Base-by-base conservation (phyloP, 2,797 vertebrate species). In the Pseudomugil tenellus region DNA sequence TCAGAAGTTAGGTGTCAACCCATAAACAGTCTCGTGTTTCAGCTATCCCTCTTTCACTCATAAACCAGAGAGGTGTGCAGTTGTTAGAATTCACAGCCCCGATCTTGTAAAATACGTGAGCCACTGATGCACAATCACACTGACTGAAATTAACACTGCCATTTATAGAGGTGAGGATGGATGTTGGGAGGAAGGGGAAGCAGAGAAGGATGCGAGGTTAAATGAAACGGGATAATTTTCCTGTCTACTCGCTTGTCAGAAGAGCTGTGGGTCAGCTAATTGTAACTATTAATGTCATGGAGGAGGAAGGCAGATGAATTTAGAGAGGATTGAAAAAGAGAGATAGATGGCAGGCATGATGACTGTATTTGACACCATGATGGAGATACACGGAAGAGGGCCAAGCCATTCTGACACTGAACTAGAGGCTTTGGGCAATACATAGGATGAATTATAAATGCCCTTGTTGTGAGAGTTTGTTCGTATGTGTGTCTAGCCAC, bases 131-230 rank as follows among this genome's bases (percentile, higher is more conserved):
- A 90, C 79, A 81, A 74, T 91, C 88, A 83, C 91, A 78, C 88
- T 13, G 90, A 84, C 89, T 94, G 89, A 93, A 93, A 93, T 93
- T 93, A 92, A 91, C 92, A 87, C 83, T 56, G 51, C 86, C 93
- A 93, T 93, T 94, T 91, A 91, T 92, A 91, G 90, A 91, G 71
- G 72, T 80, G 81, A 75, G 65, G 72, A 74, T 58, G 60, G 70
- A 69, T 54, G 67, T 62, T 48, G 72, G 35, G 65, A 29, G 46
- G 23, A 60, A 25, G 29, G 16, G 7, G 59, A 28, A 19, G n/a
- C 11, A 28, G 67, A 74, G 65, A 72, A 67, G 76, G 37, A 80
- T 14, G 56, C 31, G 62, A 67, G 56, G 74, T 28, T 86, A 82
- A 88, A 81, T 59, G 52, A 67, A 86, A 84, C 56, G 26, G 70